These are phyloP conservation scores for Rhinatrema bivittatum DNA, from an alignment of 2,797 vertebrate species.

Conservation along the genomic window DNA sequence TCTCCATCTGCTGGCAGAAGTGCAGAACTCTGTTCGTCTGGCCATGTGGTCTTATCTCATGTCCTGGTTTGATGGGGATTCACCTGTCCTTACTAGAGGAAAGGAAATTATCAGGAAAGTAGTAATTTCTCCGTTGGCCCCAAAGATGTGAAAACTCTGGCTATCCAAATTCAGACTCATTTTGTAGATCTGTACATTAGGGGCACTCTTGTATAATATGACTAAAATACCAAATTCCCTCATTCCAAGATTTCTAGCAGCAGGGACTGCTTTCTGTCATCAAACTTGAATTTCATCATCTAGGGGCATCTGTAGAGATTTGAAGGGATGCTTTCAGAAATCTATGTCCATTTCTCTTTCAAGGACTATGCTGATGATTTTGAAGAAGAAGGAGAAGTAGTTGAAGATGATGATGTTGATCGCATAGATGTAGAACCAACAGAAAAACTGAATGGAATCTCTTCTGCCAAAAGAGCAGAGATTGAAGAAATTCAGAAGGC, in stretches of 20 bases:
- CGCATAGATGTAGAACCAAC: conserved; percentile 13
- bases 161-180: background rate
- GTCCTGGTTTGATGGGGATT: too few species aligned
- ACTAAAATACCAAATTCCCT: background rate
- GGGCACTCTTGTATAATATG: background rate
- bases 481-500: conserved; percentile 81
- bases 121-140: too few species aligned
- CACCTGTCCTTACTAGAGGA: too few species aligned
- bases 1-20: too few species aligned
- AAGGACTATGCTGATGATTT: conserved; percentile 96
- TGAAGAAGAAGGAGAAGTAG: conserved; percentile 62
- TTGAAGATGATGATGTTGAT: conserved; percentile 30
- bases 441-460: conserved; percentile 37
- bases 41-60: too few species aligned
- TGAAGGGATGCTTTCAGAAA: too few species aligned
- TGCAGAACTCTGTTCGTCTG: too few species aligned
- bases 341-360: background rate
- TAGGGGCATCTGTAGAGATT: background rate
- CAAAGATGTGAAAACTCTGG: too few species aligned
- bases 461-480: conserved; percentile 55
- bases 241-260: too few species aligned
- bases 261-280: background rate
- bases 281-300: background rate
- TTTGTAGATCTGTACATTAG: background rate
- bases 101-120: too few species aligned